Percentiles rank a stretch among this genome's conserved stretches.
These are phyloP conservation scores for Erynnis tages DNA, from an alignment of 2,888 invertebrate species.

Conservation along the genomic window DNA sequence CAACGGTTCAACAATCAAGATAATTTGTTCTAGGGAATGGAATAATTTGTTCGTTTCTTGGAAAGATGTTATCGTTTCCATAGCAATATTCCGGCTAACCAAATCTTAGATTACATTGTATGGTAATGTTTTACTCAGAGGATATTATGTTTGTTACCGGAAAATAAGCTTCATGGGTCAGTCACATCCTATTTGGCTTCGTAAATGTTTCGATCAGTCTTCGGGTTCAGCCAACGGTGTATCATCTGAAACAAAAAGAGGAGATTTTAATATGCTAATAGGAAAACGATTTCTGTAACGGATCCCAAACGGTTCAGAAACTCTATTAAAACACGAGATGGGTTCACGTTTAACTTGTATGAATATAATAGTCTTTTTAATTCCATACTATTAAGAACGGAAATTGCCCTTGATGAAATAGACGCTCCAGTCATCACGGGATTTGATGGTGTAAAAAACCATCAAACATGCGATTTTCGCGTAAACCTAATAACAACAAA, in stretches of 20 bases:
- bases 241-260: conserved; percentile 69
- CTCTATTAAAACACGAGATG: background rate
- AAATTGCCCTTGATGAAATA: conserved; percentile 64
- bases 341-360: conserved; percentile 9
- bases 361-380: conserved; percentile 33
- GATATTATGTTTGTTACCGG: conserved; percentile 47
- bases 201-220: conserved; percentile 72
- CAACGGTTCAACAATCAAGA: conserved; percentile 8
- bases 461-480: conserved; percentile 62
- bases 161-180: conserved; percentile 56
- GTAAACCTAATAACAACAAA: conserved; percentile 58
- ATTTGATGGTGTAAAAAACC: conserved; percentile 47
- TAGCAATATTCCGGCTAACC: conserved; percentile 10
- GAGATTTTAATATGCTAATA: conserved; percentile 50
- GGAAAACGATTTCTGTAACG: conserved; percentile 40
- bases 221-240: conserved; percentile 59
- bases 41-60: conserved; percentile 17
- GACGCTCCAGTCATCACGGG: conserved; percentile 41
- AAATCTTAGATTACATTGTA: conserved; percentile 22
- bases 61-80: conserved; percentile 17
- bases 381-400: conserved; percentile 43
- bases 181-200: conserved; percentile 64
- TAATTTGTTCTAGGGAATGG: background rate
- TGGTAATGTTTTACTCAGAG: conserved; percentile 25
- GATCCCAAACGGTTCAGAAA: conserved; percentile 35